phyloP scores from a whole-genome alignment of 2,113 vertebrate species.

The Alethe diademata region DNA sequence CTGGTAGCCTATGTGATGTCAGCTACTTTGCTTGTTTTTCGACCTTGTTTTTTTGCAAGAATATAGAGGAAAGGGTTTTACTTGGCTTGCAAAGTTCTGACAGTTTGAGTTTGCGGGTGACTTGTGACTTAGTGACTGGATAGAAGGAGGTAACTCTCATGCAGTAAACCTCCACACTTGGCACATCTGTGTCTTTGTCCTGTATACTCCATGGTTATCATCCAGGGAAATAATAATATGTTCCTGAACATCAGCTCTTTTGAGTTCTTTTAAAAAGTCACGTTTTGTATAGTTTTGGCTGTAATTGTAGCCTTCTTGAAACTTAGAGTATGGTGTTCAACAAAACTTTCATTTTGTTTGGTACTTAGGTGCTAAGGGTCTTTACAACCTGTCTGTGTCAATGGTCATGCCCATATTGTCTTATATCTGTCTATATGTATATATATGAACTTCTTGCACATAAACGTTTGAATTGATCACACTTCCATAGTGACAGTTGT shows the following conservation, averaged over 20 bases:
- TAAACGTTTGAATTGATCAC: neutral
- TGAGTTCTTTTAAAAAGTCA: neutral
- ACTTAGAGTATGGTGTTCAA: neutral
- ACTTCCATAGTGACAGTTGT: neutral
- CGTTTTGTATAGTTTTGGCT: neutral
- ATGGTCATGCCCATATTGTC: neutral
- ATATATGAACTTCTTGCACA: neutral
- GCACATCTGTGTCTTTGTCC: neutral
- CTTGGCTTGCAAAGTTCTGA: neutral
- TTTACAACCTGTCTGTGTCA: neutral
- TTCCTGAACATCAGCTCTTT: neutral
- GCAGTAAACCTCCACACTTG: neutral
- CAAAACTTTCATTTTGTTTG: neutral
- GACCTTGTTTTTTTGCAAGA: neutral
- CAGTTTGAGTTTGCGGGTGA: neutral
- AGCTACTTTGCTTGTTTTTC: neutral
- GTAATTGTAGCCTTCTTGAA: neutral
- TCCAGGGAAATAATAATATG: neutral
- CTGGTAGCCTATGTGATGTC: rapidly evolving
- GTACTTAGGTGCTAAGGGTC: neutral
- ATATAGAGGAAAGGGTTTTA: neutral
- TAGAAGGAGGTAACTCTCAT: neutral
- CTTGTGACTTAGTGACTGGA: neutral
- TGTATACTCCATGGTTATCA: neutral
- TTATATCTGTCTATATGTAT: neutral